These are phyloP conservation scores for Syngnathus acus DNA, from an alignment of 2,797 vertebrate genomes.

Conservation along the genomic window DNA sequence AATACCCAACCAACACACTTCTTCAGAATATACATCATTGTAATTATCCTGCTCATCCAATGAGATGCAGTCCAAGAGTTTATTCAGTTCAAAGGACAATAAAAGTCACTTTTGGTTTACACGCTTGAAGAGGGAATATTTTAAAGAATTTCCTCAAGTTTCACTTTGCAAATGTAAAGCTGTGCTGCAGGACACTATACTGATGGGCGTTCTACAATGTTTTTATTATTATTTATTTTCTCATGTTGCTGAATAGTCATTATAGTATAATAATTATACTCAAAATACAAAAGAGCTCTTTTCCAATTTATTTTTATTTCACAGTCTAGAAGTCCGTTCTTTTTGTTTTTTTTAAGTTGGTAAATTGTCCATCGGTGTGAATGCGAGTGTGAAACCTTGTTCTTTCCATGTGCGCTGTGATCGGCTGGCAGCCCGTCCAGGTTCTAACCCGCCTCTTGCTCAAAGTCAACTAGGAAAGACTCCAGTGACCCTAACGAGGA, in stretches of 20 bases:
- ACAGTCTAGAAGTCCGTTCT: neutral
- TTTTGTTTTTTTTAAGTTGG: neutral
- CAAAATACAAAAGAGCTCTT: neutral
- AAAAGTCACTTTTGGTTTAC: too few species aligned
- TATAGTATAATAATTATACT: too few species aligned
- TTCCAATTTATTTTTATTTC: neutral
- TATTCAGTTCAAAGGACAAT: too few species aligned
- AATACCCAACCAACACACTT: too few species aligned
- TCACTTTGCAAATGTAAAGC: neutral
- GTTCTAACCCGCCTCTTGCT: neutral
- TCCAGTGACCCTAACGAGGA: neutral
- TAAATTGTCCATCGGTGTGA: neutral
- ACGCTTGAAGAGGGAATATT: too few species aligned
- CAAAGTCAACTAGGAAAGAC: neutral
- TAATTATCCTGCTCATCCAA: too few species aligned
- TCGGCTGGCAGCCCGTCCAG: neutral
- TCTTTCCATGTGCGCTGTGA: neutral
- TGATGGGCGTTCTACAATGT: too few species aligned
- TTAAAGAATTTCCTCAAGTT: neutral
- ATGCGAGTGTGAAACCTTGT: neutral
- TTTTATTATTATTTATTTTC: too few species aligned
- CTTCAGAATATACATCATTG: too few species aligned
- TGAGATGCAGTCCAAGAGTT: too few species aligned
- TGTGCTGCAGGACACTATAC: neutral
- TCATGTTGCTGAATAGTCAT: too few species aligned